These are phyloP conservation scores for Apogon hyalosoma DNA, from an alignment of 2,797 vertebrate species.

Conservation along the genomic window DNA sequence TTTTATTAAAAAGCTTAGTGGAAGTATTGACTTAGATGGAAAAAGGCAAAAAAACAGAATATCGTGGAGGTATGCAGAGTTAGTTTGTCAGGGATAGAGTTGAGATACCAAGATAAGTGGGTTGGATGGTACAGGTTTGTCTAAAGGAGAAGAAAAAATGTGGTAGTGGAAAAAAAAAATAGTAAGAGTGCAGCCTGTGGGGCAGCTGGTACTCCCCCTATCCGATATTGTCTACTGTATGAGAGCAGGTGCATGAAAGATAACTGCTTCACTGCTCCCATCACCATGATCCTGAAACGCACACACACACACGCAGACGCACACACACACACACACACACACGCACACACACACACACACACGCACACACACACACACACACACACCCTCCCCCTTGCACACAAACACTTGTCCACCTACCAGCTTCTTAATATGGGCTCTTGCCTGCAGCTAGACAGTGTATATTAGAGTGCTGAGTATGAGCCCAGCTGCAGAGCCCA, in stretches of 20 bases:
- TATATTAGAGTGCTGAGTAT: conserved; percentile 36
- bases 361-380: conserved; percentile 1
- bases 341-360: conserved; percentile 24
- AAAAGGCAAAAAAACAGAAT: neutral
- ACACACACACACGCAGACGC: conserved; percentile 19
- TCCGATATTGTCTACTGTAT: conserved; percentile 48
- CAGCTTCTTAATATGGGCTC: conserved; percentile 19
- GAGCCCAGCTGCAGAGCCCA: conserved; percentile 51
- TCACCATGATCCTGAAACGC: conserved; percentile 29
- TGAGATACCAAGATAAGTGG: conserved; percentile 20
- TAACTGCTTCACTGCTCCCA: conserved; percentile 49
- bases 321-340: conserved; percentile 9
- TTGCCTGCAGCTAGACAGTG: conserved; percentile 50
- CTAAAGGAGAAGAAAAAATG: conserved; percentile 10
- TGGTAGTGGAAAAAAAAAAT: conserved; percentile 13
- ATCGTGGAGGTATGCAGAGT: conserved; percentile 18
- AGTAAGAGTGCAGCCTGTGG: conserved; percentile 6
- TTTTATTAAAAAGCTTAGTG: no score
- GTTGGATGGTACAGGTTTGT: conserved; percentile 9
- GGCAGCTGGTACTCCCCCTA: conserved; percentile 51
- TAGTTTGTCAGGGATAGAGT: conserved; percentile 11
- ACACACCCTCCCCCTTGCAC: conserved; percentile 3
- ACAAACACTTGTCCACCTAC: conserved; percentile 56
- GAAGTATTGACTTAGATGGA: no score
- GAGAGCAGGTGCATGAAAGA: conserved; percentile 66